Base-by-base conservation (phyloP, 2,113 vertebrate genomes). In the Rhipidura dahli region DNA sequence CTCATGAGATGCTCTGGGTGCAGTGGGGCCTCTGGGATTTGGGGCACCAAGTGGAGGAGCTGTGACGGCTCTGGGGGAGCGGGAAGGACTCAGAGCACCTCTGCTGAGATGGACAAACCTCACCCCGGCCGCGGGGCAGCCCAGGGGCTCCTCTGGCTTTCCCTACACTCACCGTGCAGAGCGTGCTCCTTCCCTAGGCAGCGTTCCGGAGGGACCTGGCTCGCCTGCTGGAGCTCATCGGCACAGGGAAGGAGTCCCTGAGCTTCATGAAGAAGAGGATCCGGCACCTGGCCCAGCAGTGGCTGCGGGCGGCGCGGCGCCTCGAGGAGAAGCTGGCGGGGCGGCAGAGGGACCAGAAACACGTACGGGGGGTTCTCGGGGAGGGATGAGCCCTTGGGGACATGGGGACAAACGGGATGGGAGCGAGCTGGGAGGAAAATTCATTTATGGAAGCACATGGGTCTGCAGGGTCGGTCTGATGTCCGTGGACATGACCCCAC, bases 211-310 rank as follows among this genome's bases (percentile, higher is more conserved):
- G 97, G 4, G 98, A 99, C 92, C 91, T 99, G 24, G 98, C 98
- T 59, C 94, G 85, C 31, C 99, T 99, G 57, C 97, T 99, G 98
- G 99, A 99, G 91, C 98, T 99, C 94, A 98, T 99, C 17, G 99
- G 99, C 91, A 98, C 98, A 0, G 99, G 99, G 59, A 99, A 99
- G 94, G 99, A 99, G 84, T 99, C 99, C 1, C 98, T 99, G 63
- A 99, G 98, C 97, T 99, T 99, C 97, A 99, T 99, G 99, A 99
- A 99, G 98, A 99, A 98, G 91, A 98, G 99, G 87, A 98, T 99
- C 70, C 98, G 98, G 89, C 98, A 99, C 92, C 94, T 99, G 97
- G 98, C 98, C 1, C 96, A 97, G 24, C 99, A 99, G 96, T 99
- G 99, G 99, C 98, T 98, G 24, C 91, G 95, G 17, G 99, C 98